phyloP scores from a whole-genome alignment of 2,888 invertebrate species.

The Cheiracanthium punctorium region DNA sequence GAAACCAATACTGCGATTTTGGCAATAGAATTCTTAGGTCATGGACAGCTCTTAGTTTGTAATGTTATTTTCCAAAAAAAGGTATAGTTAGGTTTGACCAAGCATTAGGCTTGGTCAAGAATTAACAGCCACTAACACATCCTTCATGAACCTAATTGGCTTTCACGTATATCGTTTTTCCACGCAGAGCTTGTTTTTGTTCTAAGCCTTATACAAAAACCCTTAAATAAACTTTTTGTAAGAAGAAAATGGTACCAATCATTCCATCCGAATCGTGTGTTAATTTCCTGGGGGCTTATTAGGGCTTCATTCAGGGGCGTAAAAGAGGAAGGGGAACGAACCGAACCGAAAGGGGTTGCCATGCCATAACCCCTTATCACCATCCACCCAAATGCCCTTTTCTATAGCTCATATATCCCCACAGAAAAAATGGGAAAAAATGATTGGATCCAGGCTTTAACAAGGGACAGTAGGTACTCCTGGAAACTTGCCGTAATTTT shows the following conservation, averaged over 20 bases:
- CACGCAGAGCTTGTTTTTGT: no score
- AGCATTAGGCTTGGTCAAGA: no score
- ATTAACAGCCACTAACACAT: no score
- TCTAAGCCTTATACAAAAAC: no score
- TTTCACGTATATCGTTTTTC: no score
- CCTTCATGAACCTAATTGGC: no score
- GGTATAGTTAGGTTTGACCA: no score
- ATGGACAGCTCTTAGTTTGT: no score
- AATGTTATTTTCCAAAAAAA: no score
- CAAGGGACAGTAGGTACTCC: slow-evolving; percentile 9
- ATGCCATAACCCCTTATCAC: slow-evolving; percentile 59
- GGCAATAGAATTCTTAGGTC: no score
- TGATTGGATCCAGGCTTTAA: not conserved
- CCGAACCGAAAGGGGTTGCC: slow-evolving; percentile 13
- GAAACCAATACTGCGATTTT: no score
- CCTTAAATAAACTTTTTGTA: no score
- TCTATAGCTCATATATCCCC: slow-evolving; percentile 25
- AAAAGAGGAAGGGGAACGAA: slow-evolving; percentile 16
- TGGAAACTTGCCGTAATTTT: slow-evolving; percentile 43
- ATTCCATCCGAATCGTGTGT: not conserved
- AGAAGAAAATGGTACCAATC: not conserved
- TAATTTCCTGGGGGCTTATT: slow-evolving; percentile 17
- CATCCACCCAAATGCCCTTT: slow-evolving; percentile 36
- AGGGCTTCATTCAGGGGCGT: slow-evolving; percentile 20
- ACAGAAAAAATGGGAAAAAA: slow-evolving; percentile 7